These are phyloP conservation scores for Chaetodon auriga DNA, from an alignment of 2,113 vertebrate genomes.

Conservation along the genomic window DNA sequence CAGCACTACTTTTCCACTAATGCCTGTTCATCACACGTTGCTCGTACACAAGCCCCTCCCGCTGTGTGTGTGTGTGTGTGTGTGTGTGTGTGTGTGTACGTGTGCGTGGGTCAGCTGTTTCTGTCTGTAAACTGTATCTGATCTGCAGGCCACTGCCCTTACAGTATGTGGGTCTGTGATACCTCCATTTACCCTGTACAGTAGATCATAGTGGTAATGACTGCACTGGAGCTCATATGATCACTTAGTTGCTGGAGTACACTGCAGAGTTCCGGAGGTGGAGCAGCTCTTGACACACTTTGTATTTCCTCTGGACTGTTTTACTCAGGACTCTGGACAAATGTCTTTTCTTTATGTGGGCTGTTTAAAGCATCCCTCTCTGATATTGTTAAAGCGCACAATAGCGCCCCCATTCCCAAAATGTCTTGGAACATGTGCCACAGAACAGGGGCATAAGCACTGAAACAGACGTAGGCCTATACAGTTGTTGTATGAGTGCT, in stretches of 20 bases:
- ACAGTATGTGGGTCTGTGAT: neutral
- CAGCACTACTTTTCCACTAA: neutral
- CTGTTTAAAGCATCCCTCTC: neutral
- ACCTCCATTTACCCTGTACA: neutral
- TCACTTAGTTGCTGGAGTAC: neutral
- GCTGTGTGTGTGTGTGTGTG: neutral
- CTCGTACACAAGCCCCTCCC: neutral
- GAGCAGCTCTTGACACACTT: slow-evolving; percentile 2
- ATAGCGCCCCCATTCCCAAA: neutral
- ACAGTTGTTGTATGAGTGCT: too few relatives aligned
- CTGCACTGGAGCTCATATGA: neutral
- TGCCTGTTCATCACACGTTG: neutral
- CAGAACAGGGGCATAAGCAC: too few relatives aligned
- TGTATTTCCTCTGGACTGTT: neutral
- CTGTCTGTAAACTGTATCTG: slow-evolving; percentile 44
- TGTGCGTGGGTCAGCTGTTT: slow-evolving; percentile 49
- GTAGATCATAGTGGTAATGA: neutral
- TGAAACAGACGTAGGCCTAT: too few relatives aligned
- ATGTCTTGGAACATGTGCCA: neutral
- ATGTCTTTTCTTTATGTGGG: neutral
- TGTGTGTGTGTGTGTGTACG: neutral
- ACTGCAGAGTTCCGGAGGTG: neutral
- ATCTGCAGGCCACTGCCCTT: neutral
- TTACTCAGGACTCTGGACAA: neutral
- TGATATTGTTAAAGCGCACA: too few relatives aligned